These are phyloP conservation scores for Callorhinus ursinus DNA, from an alignment of 2,113 vertebrate species.

Conservation along the genomic window DNA sequence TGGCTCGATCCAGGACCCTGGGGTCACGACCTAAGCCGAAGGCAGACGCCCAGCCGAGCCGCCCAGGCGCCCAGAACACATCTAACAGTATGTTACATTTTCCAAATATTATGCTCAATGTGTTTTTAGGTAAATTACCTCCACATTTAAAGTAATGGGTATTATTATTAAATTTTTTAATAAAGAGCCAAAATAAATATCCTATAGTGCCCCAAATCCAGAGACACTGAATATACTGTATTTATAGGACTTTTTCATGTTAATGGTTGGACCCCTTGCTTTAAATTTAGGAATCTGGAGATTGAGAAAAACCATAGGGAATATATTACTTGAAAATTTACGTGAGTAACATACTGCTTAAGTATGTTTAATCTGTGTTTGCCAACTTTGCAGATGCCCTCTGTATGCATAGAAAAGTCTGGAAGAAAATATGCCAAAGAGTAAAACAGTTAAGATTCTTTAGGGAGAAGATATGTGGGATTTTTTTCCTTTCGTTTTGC, in stretches of 20 bases:
- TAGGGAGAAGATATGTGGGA: neutral
- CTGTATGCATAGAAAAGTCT: neutral
- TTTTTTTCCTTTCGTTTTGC: neutral
- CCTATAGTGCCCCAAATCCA: neutral
- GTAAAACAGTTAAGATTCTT: neutral
- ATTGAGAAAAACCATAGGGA: neutral
- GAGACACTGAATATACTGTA: neutral
- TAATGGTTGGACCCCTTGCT: neutral
- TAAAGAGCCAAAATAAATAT: neutral
- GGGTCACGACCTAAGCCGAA: neutral
- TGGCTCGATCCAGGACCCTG: neutral
- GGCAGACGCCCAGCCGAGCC: neutral
- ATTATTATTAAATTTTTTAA: neutral
- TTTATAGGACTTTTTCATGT: neutral
- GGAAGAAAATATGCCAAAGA: neutral
- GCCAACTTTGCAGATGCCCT: neutral
- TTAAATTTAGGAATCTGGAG: neutral
- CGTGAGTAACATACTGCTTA: neutral
- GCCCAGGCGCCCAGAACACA: neutral
- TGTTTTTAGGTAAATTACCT: neutral
- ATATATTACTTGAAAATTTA: neutral
- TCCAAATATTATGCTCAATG: neutral
- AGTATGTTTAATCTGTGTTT: neutral
- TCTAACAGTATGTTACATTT: neutral
- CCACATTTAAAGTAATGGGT: neutral